phyloP scores from a whole-genome alignment of 2,113 vertebrate genomes.

The Mirounga angustirostris region DNA sequence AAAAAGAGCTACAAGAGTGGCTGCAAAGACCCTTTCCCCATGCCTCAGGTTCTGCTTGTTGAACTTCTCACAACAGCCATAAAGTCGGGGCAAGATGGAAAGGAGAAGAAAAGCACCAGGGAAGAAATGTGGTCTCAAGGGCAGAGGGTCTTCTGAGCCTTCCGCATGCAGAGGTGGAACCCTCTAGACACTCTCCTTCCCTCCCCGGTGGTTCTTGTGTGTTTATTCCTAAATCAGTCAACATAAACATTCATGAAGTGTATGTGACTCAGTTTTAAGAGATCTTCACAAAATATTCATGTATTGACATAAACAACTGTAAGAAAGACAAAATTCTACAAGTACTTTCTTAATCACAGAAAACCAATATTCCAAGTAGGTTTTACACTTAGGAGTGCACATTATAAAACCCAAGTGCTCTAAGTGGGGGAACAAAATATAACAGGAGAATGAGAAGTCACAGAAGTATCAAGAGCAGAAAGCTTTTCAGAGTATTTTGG shows the following conservation, averaged over 20 bases:
- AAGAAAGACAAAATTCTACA: neutral
- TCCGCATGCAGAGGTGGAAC: rapidly evolving
- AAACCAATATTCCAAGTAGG: constrained; percentile 16
- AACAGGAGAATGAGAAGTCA: constrained; percentile 47
- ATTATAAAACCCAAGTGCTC: neutral
- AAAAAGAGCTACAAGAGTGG: neutral
- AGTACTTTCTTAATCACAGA: constrained; percentile 20
- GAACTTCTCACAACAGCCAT: neutral
- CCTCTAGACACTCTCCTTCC: neutral
- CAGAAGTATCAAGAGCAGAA: constrained; percentile 3
- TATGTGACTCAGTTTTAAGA: neutral
- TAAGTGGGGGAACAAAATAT: neutral
- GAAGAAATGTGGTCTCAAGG: neutral
- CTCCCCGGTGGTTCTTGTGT: neutral
- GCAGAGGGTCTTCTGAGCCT: neutral
- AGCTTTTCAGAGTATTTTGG: constrained; percentile 27
- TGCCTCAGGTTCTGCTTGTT: neutral
- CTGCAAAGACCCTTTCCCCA: neutral
- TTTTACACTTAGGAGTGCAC: neutral
- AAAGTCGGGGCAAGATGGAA: neutral
- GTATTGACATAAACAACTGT: neutral
- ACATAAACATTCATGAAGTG: neutral
- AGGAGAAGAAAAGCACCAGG: neutral
- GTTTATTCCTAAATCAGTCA: neutral
- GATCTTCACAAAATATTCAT: neutral